Evolutionary conservation across 2,797 vertebrate species (phyloP), one percentile per base, ranked within the genome.

Genomic region (Sebastes diaconus): DNA sequence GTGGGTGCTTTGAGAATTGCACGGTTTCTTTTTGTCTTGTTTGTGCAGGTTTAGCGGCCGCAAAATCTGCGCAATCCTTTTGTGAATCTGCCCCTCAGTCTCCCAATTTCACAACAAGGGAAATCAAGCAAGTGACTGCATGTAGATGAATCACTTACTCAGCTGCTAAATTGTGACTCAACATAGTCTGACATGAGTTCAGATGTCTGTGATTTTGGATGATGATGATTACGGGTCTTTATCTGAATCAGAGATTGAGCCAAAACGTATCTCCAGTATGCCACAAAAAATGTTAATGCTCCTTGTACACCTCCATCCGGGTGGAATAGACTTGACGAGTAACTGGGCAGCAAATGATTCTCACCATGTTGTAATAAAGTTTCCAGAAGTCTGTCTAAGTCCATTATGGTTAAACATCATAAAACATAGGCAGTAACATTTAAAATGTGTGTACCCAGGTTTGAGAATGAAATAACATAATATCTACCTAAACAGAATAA

Each of bases 211-310:
- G 54, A 75, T 78, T 81, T 61, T 81, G n/a, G 46, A 71, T 84
- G 73, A 80, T 87, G 73, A 75, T 86, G 30, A 88, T 85, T 65
- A 55, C 24, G 24, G 59, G 25, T 75, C 57, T 66, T 52, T 54
- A 50, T 87, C 64, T 60, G 60, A 67, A 76, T 73, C 59, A 67
- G 32, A 58, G 29, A 32, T 30, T 29, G 12, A 77, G 42, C 42
- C 32, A 75, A 75, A 42, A 66, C 1, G 3, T 16, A 27, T 81
- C n/a, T 77, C 22, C 18, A 39, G 16, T 42, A 13, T 29, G 63
- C 14, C 3, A 39, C 52, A 46, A 39, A 68, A 73, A 54, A 66
- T 61, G 14, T 14, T 68, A 32, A 66, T 52, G 57, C 4, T 16
- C 18, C 18, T 67, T 27, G 2, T 11, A 14, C 42, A 54, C 27